Base-by-base conservation (phyloP, 2,797 vertebrate genomes). In the Lagothrix lagotricha region DNA sequence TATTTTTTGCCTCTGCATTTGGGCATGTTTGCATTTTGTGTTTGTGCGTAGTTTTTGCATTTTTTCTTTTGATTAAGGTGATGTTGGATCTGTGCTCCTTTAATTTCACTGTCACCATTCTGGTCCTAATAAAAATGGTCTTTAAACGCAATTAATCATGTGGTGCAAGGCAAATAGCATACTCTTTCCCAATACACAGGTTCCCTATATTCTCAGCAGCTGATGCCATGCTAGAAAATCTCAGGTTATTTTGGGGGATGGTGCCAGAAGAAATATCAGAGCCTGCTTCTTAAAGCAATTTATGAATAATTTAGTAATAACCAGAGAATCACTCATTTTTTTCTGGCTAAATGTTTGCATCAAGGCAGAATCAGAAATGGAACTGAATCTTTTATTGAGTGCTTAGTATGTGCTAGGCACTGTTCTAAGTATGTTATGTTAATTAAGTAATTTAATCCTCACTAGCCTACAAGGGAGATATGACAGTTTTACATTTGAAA, bases 81-180 rank as follows among this genome's bases (percentile, higher is more conserved):
- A n/a, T 89, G 52, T 87, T 73, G 67, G 84, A 77, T 85, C 67
- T 86, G 28, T n/a, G 36, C 14, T 61, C 44, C 82, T 96, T 85
- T 90, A 82, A 73, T 95, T 95, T 90, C 61, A 86, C 33, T 77
- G 85, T 83, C 54, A 50, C 33, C n/a, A 64, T 50, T 64, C 36
- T 92, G 28, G 36, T 86, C 30, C 75, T 57, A 72, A 93, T 87
- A 61, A 92, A 58, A 94, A 82, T 24, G 50, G 39, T 64, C 82
- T n/a, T 70, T 75, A 88, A 90, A 64, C 41, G 70, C 48, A 76
- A 72, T 73, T 39, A 75, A 83, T 64, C 11, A 1, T 83, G 26
- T 44, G 12, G 9, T 72, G 1, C 39, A 41, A 79, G n/a, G 82
- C 46, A 54, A n/a, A 39, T 19, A 50, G n/a, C 10, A 2, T 54